These are phyloP conservation scores for Pammene aurita DNA, from an alignment of 2,888 invertebrate genomes.

Conservation along the genomic window DNA sequence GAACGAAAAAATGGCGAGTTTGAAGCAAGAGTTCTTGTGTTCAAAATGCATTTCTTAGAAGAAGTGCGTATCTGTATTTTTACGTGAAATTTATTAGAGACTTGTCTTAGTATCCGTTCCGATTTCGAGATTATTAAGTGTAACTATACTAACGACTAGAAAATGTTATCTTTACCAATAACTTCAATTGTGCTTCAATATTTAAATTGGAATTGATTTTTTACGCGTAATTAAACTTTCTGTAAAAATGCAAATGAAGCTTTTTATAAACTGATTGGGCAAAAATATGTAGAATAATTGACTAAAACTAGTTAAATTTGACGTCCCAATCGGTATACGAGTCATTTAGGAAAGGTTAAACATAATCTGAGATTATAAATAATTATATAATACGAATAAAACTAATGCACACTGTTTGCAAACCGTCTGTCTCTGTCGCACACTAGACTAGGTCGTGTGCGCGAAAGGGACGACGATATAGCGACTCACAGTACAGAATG, in stretches of 20 bases:
- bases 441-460: conserved; percentile 18
- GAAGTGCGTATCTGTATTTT: too few species aligned
- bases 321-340: conserved; percentile 24
- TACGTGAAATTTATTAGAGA: too few species aligned
- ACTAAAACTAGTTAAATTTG: conserved; percentile 18
- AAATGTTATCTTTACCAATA: too few species aligned
- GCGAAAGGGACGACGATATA: conserved; percentile 26
- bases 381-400: conserved; percentile 11
- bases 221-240: too few species aligned
- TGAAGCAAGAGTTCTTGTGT: not conserved
- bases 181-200: too few species aligned
- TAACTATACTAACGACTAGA: too few species aligned
- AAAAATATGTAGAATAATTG: conserved; percentile 4
- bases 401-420: conserved; percentile 32
- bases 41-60: too few species aligned
- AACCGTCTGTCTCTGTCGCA: conserved; percentile 24
- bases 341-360: not conserved
- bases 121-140: too few species aligned
- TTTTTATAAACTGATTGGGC: conserved; percentile 9
- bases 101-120: too few species aligned
- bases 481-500: conserved; percentile 29
- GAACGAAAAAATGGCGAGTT: too few species aligned
- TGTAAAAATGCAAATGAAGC: too few species aligned
- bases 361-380: not conserved
- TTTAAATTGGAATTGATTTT: too few species aligned